phyloP scores from a whole-genome alignment of 1,140 invertebrate species.

The Schlechtendalia chinensis region DNA sequence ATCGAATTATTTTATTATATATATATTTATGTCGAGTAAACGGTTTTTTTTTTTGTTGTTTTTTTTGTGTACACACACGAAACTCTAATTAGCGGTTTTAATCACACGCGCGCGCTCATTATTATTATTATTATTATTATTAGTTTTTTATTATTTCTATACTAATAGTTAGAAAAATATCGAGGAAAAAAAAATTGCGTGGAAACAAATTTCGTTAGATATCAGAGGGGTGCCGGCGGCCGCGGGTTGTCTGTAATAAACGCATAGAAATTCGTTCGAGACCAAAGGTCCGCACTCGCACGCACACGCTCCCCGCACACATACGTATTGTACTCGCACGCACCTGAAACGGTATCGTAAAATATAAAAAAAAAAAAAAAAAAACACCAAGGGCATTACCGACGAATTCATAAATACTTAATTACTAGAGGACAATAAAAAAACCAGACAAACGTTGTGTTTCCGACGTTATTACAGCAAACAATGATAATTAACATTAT shows the following conservation, averaged over 20 bases:
- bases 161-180: no score
- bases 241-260: not conserved
- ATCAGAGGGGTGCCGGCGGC: no score
- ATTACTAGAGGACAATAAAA: slow-evolving; percentile 46
- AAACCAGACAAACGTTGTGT: slow-evolving; percentile 42
- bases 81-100: slow-evolving; percentile 39
- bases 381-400: slow-evolving; percentile 33
- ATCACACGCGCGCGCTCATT: slow-evolving; percentile 3
- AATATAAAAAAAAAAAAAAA: slow-evolving; percentile 29
- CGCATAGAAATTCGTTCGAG: slow-evolving; percentile 1
- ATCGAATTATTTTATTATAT: slow-evolving; percentile 22
- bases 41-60: no score
- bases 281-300: slow-evolving; percentile 28
- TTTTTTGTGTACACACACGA: slow-evolving; percentile 35
- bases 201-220: slow-evolving; percentile 5
- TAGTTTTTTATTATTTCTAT: no score
- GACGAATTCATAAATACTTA: slow-evolving; percentile 49
- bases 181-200: slow-evolving; percentile 37
- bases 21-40: slow-evolving; percentile 37
- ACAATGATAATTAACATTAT: slow-evolving; percentile 48
- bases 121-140: no score
- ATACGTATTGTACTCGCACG: not conserved
- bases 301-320: no score
- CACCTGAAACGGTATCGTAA: slow-evolving; percentile 41
- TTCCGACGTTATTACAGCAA: slow-evolving; percentile 38